Conservation (phyloP, 2,888 invertebrate species). For the Copidosoma aretas region DNA sequence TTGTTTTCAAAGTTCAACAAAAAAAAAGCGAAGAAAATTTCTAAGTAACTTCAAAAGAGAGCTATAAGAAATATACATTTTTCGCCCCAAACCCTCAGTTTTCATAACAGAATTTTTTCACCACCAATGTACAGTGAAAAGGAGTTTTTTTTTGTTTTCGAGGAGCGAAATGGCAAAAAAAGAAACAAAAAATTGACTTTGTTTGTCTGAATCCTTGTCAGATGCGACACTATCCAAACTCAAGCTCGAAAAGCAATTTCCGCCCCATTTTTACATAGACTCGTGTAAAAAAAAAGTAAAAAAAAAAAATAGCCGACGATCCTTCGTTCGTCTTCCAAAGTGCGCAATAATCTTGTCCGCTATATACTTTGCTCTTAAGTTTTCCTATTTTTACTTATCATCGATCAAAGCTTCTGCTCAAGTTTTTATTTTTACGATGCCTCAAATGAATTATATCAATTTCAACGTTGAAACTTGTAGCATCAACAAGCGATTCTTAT, state of each 20-base stretch:
- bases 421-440: background rate
- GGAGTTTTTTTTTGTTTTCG: slow-evolving; percentile 16
- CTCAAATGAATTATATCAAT: background rate
- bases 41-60: background rate
- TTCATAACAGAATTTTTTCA: slow-evolving; percentile 19
- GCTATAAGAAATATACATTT: slow-evolving; percentile 17
- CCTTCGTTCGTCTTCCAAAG: slow-evolving; percentile 40
- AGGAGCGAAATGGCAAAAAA: slow-evolving; percentile 7
- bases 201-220: slow-evolving; percentile 26
- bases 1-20: background rate
- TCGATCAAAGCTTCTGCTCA: too few relatives aligned
- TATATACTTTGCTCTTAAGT: background rate
- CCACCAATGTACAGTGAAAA: background rate
- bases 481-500: slow-evolving; percentile 6
- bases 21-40: background rate
- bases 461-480: background rate
- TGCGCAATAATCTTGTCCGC: slow-evolving; percentile 27
- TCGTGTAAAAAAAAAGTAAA: slow-evolving; percentile 16
- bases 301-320: slow-evolving; percentile 25
- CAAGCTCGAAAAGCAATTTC: slow-evolving; percentile 35
- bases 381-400: background rate
- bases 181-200: slow-evolving; percentile 10
- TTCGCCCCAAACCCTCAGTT: slow-evolving; percentile 19
- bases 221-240: slow-evolving; percentile 35
- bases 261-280: slow-evolving; percentile 33